Percentiles rank a stretch among this genome's conserved stretches.
phyloP scores from a whole-genome alignment of 2,797 vertebrate species.

The Gymnopithys bicolor region DNA sequence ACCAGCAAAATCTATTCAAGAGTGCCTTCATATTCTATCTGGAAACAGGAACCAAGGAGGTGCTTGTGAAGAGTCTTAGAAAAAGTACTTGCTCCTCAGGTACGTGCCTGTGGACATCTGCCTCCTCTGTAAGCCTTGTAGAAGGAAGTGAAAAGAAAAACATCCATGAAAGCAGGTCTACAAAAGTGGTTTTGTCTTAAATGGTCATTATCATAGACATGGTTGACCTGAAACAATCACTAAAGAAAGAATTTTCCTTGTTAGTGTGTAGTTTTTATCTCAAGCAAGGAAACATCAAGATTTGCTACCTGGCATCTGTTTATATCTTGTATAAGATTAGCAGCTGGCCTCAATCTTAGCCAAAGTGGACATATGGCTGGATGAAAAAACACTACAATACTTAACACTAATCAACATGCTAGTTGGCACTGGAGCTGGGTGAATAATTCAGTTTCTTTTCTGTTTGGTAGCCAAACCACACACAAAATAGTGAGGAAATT shows the following conservation, averaged over 20 bases:
- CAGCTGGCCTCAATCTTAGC: constrained; percentile 43
- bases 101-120: neutral
- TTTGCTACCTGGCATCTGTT: constrained; percentile 33
- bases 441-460: constrained; percentile 9
- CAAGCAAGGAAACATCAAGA: neutral
- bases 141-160: neutral
- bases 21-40: neutral
- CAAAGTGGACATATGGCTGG: constrained; percentile 56
- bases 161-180: neutral
- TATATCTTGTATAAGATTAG: constrained; percentile 44
- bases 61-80: neutral
- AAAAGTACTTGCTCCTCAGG: neutral
- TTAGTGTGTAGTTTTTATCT: neutral
- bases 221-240: neutral
- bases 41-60: neutral
- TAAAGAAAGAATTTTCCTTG: neutral
- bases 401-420: constrained; percentile 61
- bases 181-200: neutral
- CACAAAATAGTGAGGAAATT: neutral
- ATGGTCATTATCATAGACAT: neutral
- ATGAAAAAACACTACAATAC: constrained; percentile 21
- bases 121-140: neutral
- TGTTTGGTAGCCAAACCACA: neutral
- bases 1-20: neutral
- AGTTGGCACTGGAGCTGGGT: constrained; percentile 19